phyloP scores from a whole-genome alignment of 92 coral and sea anemone genomes.

The Bergia sp. region DNA sequence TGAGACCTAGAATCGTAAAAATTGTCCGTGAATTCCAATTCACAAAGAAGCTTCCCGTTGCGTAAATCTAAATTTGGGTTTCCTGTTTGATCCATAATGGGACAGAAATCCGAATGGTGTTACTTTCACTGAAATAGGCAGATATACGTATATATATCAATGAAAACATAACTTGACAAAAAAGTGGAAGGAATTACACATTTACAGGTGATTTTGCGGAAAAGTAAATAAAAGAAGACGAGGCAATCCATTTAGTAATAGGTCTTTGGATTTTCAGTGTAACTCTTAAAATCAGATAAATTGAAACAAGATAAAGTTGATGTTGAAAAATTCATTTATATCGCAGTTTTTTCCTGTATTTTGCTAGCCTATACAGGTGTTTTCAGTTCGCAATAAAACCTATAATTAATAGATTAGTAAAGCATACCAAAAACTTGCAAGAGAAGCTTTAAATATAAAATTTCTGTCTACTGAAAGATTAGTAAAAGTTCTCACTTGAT shows the following conservation, averaged over 20 bases:
- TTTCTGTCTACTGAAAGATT: constrained; percentile 1
- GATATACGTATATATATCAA: background rate
- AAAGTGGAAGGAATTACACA: background rate
- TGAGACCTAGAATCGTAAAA: background rate
- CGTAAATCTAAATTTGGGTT: background rate
- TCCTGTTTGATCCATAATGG: background rate
- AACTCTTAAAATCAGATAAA: background rate
- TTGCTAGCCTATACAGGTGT: background rate
- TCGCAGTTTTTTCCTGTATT: background rate
- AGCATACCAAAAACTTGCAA: background rate
- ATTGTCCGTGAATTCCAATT: background rate
- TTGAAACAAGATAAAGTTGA: background rate
- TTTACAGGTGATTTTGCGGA: background rate
- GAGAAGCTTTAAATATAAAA: background rate
- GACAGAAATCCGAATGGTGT: background rate
- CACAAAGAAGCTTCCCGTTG: background rate
- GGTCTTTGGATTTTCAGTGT: background rate
- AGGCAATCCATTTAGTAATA: too few species aligned
- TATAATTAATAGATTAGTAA: background rate
- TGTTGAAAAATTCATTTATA: background rate
- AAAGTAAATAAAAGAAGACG: constrained; percentile 3
- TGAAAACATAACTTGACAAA: background rate
- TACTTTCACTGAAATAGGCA: background rate
- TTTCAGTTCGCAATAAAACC: background rate
- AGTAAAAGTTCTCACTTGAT: background rate